Percentiles rank a stretch among this genome's conserved stretches.
These are phyloP conservation scores for Trachelus stipa DNA, from an alignment of 2,888 invertebrate species.

Conservation along the genomic window DNA sequence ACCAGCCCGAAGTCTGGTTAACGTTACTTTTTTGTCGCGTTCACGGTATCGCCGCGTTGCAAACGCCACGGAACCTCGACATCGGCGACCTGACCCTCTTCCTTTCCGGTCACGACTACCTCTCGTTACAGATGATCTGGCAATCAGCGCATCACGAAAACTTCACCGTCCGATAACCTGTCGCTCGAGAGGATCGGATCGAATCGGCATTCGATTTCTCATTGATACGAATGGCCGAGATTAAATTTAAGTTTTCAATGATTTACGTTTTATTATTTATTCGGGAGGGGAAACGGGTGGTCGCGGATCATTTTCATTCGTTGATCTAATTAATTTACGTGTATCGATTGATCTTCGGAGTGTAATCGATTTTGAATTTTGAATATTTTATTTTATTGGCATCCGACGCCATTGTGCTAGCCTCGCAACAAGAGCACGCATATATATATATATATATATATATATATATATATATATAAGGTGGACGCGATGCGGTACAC, in stretches of 20 bases:
- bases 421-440: constrained; percentile 57
- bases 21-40: constrained; percentile 17
- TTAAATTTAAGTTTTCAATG: background rate
- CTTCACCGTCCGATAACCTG: constrained; percentile 4
- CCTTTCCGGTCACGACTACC: constrained; percentile 1
- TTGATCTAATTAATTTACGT: background rate
- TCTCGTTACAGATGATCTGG: constrained; percentile 1
- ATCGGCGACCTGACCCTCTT: constrained; percentile 1
- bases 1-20: constrained; percentile 2
- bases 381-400: background rate
- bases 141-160: background rate
- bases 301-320: background rate
- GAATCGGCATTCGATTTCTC: background rate
- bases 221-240: background rate
- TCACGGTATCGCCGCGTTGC: constrained; percentile 5
- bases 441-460: background rate
- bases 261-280: background rate
- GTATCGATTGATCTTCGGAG: background rate
- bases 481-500: constrained; percentile 40
- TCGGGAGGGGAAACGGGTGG: background rate
- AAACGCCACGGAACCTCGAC: constrained; percentile 6
- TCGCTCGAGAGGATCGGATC: background rate
- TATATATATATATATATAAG: constrained; percentile 25
- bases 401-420: constrained; percentile 57
- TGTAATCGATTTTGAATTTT: background rate